A percentile compares a stretch with the other conserved stretches of the same genome.
phyloP scores from a whole-genome alignment of 2,888 invertebrate species.

The Phyllotreta striolata region DNA sequence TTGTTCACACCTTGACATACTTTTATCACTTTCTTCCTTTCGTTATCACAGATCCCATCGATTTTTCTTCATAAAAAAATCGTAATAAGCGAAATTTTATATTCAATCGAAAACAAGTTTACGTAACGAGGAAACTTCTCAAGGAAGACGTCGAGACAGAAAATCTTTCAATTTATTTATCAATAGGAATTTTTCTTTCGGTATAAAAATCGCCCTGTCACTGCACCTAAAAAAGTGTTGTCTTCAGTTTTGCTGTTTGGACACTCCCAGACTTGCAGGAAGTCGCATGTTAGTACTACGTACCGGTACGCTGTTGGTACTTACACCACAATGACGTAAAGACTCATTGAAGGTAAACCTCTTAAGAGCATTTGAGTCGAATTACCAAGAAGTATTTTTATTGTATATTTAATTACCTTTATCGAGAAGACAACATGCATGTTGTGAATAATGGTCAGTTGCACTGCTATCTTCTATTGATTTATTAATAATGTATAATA shows the following conservation, averaged over 20 bases:
- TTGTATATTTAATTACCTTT: neutral
- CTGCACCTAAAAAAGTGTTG: neutral
- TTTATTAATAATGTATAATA: too few relatives aligned
- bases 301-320: constrained; percentile 16
- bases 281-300: constrained; percentile 13
- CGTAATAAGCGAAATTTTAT: constrained; percentile 19
- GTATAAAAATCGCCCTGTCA: neutral
- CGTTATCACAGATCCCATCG: constrained; percentile 37
- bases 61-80: constrained; percentile 27
- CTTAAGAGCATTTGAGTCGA: constrained; percentile 9
- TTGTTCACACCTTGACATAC: constrained; percentile 48
- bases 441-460: too few relatives aligned
- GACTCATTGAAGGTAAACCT: constrained; percentile 27
- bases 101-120: constrained; percentile 16
- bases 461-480: too few relatives aligned
- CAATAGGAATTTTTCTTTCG: neutral
- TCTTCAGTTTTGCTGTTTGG: constrained; percentile 12
- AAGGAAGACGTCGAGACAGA: neutral
- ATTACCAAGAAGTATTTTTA: constrained; percentile 22
- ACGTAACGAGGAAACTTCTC: neutral
- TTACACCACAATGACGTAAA: constrained; percentile 17
- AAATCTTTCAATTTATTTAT: neutral
- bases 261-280: constrained; percentile 16
- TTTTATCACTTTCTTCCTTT: constrained; percentile 46
- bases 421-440: too few relatives aligned